Percentiles rank a stretch among this genome's conserved stretches.
Evolutionary conservation across 2,797 vertebrate genomes (phyloP).

Genomic region (Oceanodroma leucorhoa): DNA sequence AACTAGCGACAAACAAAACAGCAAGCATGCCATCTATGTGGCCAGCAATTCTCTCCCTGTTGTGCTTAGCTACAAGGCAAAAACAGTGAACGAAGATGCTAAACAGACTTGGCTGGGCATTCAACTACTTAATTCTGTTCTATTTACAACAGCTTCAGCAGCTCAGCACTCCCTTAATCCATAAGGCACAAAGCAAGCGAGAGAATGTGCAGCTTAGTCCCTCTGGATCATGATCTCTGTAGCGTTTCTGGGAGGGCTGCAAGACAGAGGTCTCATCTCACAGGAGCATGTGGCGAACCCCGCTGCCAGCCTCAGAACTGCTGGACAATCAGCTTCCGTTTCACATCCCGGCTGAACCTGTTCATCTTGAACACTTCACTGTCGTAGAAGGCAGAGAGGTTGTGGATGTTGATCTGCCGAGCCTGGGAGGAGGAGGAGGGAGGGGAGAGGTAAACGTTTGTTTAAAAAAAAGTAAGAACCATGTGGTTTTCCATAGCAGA

Average conservation of each 20-base stretch:
- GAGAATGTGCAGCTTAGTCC: background rate
- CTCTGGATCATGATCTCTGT: background rate
- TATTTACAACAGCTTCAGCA: slow-evolving; percentile 4
- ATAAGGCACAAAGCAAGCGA: background rate
- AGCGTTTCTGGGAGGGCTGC: background rate
- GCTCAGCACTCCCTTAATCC: slow-evolving; percentile 20
- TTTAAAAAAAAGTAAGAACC: background rate
- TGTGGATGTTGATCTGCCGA: slow-evolving; percentile 96
- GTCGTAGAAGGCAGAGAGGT: slow-evolving; percentile 89
- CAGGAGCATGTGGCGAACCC: background rate
- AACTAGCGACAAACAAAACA: slow-evolving; percentile 29
- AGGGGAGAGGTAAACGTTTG: background rate
- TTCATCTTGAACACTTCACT: slow-evolving; percentile 90
- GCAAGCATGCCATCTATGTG: background rate
- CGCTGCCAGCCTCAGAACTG: slow-evolving; percentile 81
- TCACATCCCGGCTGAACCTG: slow-evolving; percentile 88
- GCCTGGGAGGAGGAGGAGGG: slow-evolving; percentile 75
- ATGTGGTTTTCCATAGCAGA: background rate
- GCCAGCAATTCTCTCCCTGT: background rate
- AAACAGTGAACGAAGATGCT: background rate
- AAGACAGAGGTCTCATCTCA: background rate
- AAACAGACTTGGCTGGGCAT: slow-evolving; percentile 27
- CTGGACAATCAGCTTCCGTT: slow-evolving; percentile 91
- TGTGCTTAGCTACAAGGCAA: slow-evolving; percentile 37
- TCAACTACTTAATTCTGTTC: slow-evolving; percentile 39